phyloP scores from a whole-genome alignment of 2,888 invertebrate species.

The Apantesis nais region DNA sequence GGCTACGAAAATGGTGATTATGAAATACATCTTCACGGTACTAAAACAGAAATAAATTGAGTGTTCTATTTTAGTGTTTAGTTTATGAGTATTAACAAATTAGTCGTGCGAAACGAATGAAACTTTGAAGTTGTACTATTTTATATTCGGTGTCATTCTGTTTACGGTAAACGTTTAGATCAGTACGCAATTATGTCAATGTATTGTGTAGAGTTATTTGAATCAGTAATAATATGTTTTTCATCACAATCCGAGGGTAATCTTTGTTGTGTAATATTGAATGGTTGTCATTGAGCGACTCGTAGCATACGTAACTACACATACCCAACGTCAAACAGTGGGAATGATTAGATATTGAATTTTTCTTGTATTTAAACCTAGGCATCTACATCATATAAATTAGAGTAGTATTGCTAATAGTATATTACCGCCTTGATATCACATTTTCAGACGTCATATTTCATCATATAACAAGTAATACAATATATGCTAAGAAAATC shows the following conservation, averaged over 20 bases:
- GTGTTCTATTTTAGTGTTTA: conserved; percentile 19
- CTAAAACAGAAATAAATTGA: conserved; percentile 5
- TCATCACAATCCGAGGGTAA: conserved; percentile 67
- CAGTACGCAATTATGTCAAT: conserved; percentile 34
- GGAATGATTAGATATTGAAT: conserved; percentile 2
- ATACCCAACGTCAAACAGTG: conserved; percentile 1
- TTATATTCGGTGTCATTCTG: conserved; percentile 16
- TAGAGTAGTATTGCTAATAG: background rate
- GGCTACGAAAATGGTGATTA: background rate
- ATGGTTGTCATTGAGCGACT: conserved; percentile 61
- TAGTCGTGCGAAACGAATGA: conserved; percentile 39
- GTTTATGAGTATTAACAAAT: conserved; percentile 31
- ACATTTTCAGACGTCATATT: background rate
- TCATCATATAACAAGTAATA: background rate
- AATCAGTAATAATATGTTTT: conserved; percentile 63
- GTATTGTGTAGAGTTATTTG: conserved; percentile 51
- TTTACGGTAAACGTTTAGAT: conserved; percentile 38
- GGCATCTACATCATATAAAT: background rate
- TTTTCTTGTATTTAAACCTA: background rate
- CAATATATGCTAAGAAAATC: background rate
- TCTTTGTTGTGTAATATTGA: conserved; percentile 71
- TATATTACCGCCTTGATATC: background rate
- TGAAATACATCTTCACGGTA: conserved; percentile 24
- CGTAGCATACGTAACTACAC: conserved; percentile 30
- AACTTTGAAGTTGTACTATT: conserved; percentile 16